Base-by-base conservation (phyloP, 2,113 vertebrate genomes). In the Thunnus thynnus region DNA sequence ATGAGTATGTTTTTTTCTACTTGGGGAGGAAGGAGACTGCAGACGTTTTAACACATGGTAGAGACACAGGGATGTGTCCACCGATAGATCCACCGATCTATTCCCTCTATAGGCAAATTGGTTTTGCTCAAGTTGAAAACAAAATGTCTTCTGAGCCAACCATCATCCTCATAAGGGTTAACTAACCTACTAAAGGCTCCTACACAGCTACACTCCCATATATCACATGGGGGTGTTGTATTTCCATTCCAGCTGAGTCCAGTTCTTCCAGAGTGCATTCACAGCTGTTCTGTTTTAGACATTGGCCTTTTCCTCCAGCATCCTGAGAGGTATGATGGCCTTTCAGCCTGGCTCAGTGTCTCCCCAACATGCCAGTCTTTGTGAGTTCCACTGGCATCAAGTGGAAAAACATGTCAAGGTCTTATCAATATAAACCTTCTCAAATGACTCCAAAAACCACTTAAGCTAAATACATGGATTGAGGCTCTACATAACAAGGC, bases 291-390 rank as follows among this genome's bases (percentile, higher is more conserved):
- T 60, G 25, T 76, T 72, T 82, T 76, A 20, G 55, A 61, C 61
- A 41, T 22, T 79, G 72, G 46, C 84, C 71, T 86, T 84, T 86
- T 72, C 46, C 25, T 67, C 1, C 0, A 22, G 70, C 27, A n/a
- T 48, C 30, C 62, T 55, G 18, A 70, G 57, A 44, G 51, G 63
- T 71, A 69, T 71, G 60, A 5, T 85, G 76, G 67, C 82, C 85
- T 83, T 87, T 85, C 20, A 46, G 68, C 20, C 13, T 63, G 65
- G 57, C 72, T 60, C 20, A 1, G 32, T 46, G 61, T 30, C 61
- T 13, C 17, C 16, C n/a, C 20, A 41, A 61, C 30, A 64, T 70
- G 51, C 20, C 63, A 48, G 4, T 48, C 36, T 32, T n/a, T 44
- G 17, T 54, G 27, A n/a, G 63, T 32, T 17, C 44, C 61, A 27